A percentile compares a stretch with the other conserved stretches of the same genome.
Evolutionary conservation across 2,888 invertebrate genomes (phyloP).

Genomic region (Aleiodes leptofemur): DNA sequence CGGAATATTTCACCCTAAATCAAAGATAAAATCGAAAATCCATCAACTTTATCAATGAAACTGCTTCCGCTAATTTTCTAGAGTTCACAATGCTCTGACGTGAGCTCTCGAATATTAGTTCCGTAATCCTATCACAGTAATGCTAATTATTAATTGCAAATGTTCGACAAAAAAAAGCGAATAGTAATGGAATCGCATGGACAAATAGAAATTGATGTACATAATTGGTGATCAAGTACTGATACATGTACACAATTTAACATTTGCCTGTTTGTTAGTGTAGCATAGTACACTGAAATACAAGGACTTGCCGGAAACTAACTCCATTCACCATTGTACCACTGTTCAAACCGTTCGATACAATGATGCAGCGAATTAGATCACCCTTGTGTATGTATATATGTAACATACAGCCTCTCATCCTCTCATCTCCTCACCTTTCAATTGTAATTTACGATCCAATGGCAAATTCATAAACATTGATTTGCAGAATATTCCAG

Average conservation of each 20-base stretch:
- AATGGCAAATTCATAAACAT: conserved; percentile 52
- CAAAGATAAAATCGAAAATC: too few relatives aligned
- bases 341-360: conserved; percentile 44
- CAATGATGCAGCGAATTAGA: conserved; percentile 59
- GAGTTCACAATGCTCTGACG: too few relatives aligned
- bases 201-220: background rate
- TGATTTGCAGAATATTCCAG: conserved; percentile 55
- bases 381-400: conserved; percentile 38
- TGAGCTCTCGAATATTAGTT: too few relatives aligned
- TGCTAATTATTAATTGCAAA: too few relatives aligned
- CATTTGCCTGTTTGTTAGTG: conserved; percentile 58
- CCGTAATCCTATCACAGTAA: too few relatives aligned
- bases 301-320: conserved; percentile 64
- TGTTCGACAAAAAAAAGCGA: too few relatives aligned
- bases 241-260: background rate
- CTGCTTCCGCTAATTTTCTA: too few relatives aligned
- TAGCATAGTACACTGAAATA: conserved; percentile 58
- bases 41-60: too few relatives aligned
- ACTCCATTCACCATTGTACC: conserved; percentile 62
- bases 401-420: conserved; percentile 2
- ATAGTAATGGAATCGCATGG: too few relatives aligned
- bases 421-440: conserved; percentile 57
- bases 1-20: too few relatives aligned
- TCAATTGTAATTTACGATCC: conserved; percentile 63
- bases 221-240: background rate